Evolutionary conservation across 2,797 vertebrate species (phyloP).

Genomic region (Adelosebastes latens): DNA sequence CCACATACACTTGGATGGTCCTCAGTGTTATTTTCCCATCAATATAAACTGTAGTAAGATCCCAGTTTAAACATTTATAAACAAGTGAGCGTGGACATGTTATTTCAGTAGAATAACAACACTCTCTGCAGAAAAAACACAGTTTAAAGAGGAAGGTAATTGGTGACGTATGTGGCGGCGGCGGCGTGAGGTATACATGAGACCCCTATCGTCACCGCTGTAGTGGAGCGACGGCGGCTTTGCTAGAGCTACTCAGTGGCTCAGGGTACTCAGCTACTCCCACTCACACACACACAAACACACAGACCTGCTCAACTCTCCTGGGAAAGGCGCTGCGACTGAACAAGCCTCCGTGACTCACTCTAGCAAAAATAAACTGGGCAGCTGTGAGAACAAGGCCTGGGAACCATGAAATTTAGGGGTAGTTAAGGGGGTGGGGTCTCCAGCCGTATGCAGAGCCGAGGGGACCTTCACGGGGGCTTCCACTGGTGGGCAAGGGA

Average conservation of each 20-base stretch:
- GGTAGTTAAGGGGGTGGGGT: constrained; percentile 71
- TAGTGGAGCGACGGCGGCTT: constrained; percentile 33
- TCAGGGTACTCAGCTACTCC: constrained; percentile 45
- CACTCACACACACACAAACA: constrained; percentile 39
- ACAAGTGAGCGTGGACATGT: constrained; percentile 66
- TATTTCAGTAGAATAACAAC: constrained; percentile 60
- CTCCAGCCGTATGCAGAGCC: constrained; percentile 23
- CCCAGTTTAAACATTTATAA: constrained; percentile 74
- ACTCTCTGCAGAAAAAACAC: constrained; percentile 4
- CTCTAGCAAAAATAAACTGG: constrained; percentile 84
- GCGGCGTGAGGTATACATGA: constrained; percentile 11
- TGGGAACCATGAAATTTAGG: constrained; percentile 82
- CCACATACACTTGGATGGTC: constrained; percentile 30
- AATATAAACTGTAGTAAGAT: constrained; percentile 65
- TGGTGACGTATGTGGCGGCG: constrained; percentile 37
- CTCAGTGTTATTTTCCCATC: constrained; percentile 39
- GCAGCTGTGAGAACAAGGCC: constrained; percentile 87
- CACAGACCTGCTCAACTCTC: constrained; percentile 73
- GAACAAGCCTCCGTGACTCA: constrained; percentile 84
- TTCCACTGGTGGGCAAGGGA: constrained; percentile 60
- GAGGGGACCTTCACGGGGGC: constrained; percentile 40
- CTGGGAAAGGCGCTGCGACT: constrained; percentile 76
- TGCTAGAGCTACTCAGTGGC: constrained; percentile 30
- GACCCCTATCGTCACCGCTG: constrained; percentile 32
- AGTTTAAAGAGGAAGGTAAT: constrained; percentile 31